A percentile compares a stretch with the other conserved stretches of the same genome.
These are phyloP conservation scores for Thripadectes ignobilis DNA, from an alignment of 2,797 vertebrate species.

Conservation along the genomic window DNA sequence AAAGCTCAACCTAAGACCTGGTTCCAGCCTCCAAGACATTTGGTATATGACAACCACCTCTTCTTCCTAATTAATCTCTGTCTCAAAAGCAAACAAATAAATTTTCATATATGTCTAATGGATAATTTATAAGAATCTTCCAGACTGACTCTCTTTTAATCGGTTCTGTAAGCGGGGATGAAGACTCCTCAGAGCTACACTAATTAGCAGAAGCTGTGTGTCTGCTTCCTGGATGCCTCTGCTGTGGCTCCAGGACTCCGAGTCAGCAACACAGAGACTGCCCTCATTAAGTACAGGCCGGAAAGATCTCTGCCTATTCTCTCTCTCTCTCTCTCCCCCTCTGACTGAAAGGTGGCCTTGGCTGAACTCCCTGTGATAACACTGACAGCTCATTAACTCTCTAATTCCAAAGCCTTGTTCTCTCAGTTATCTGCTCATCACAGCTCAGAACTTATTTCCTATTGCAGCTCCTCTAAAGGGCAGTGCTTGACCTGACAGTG, in stretches of 20 bases:
- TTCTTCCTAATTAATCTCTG: neutral
- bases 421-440: neutral
- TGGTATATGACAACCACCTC: neutral
- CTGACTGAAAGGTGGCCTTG: neutral
- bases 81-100: neutral
- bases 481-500: fast-evolving
- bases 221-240: neutral
- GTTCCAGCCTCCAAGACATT: neutral
- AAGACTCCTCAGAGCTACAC: neutral
- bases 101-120: neutral
- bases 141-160: neutral
- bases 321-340: neutral
- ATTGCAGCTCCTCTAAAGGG: neutral
- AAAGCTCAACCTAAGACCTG: neutral
- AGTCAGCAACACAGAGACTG: fast-evolving
- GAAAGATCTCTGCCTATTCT: neutral
- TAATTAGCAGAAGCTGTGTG: neutral
- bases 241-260: neutral
- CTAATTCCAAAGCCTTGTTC: neutral
- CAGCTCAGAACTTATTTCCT: neutral
- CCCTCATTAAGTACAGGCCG: neutral
- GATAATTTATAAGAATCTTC: neutral
- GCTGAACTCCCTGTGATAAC: neutral
- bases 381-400: neutral
- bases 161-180: neutral